Evolutionary conservation across 2,113 vertebrate species (phyloP).

Genomic region (Oreochromis niloticus): DNA sequence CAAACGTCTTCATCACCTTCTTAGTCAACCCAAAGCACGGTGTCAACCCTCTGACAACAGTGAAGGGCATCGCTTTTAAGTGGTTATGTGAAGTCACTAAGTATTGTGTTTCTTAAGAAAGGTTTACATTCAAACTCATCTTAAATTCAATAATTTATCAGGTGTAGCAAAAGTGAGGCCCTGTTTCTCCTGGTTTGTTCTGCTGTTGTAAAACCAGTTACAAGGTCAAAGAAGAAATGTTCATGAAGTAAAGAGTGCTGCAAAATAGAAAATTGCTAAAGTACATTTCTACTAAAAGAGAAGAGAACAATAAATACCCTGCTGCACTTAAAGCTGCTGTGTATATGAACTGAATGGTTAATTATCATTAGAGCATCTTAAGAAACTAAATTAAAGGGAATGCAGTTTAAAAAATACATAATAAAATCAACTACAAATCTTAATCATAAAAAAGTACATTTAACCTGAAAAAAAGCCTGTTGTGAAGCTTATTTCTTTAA

Average conservation of each 20-base stretch:
- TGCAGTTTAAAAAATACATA: background rate
- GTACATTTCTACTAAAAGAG: background rate
- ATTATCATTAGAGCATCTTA: background rate
- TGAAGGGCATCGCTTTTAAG: slow-evolving; percentile 1
- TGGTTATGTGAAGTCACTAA: background rate
- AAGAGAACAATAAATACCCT: background rate
- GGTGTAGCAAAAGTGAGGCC: background rate
- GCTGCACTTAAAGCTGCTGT: background rate
- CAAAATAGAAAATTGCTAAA: background rate
- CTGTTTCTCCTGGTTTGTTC: background rate
- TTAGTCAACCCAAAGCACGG: background rate
- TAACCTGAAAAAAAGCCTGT: background rate
- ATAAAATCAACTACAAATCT: background rate
- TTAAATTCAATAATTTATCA: background rate
- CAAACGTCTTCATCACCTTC: slow-evolving; percentile 27
- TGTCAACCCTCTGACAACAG: background rate
- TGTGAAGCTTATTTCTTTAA: background rate
- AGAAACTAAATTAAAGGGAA: background rate
- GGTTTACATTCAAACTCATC: background rate
- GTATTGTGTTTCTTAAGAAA: background rate
- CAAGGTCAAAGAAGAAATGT: background rate
- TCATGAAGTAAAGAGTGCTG: background rate
- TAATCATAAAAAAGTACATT: background rate
- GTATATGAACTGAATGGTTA: background rate
- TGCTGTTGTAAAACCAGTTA: background rate